Conservation (phyloP, 2,113 vertebrate genomes). For the Callocephalon fimbriatum region DNA sequence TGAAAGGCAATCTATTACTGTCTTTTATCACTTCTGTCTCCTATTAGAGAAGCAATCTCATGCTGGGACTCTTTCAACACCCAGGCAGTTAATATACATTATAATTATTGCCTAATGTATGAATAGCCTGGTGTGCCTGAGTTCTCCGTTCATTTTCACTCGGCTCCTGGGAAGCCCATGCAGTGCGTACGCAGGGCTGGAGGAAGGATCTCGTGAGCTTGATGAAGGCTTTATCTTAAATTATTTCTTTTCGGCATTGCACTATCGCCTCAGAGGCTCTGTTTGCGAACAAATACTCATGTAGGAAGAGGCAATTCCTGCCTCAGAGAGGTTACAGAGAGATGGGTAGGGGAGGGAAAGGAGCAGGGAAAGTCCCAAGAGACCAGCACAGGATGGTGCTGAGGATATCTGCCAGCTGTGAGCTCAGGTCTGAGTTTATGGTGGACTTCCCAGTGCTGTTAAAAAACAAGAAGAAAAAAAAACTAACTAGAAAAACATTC, state of each 20-base stretch:
- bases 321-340: neutral
- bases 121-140: constrained; percentile 40
- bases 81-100: constrained; percentile 52
- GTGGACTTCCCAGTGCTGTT: neutral
- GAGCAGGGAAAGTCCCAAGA: neutral
- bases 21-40: constrained; percentile 66
- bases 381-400: neutral
- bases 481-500: neutral
- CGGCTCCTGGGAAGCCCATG: neutral
- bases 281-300: neutral
- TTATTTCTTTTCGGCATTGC: neutral
- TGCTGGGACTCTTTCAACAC: constrained; percentile 53
- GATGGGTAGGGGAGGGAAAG: neutral
- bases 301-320: neutral
- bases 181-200: neutral
- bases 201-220: neutral
- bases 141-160: constrained; percentile 21
- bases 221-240: neutral
- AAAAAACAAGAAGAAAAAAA: neutral
- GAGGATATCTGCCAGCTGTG: neutral
- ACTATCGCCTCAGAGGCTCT: neutral
- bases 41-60: constrained; percentile 44
- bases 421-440: neutral
- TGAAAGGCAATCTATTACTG: constrained; percentile 59
- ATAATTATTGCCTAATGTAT: constrained; percentile 63